Evolutionary conservation across 2,113 vertebrate species (phyloP).

Genomic region (Clinocottus analis): DNA sequence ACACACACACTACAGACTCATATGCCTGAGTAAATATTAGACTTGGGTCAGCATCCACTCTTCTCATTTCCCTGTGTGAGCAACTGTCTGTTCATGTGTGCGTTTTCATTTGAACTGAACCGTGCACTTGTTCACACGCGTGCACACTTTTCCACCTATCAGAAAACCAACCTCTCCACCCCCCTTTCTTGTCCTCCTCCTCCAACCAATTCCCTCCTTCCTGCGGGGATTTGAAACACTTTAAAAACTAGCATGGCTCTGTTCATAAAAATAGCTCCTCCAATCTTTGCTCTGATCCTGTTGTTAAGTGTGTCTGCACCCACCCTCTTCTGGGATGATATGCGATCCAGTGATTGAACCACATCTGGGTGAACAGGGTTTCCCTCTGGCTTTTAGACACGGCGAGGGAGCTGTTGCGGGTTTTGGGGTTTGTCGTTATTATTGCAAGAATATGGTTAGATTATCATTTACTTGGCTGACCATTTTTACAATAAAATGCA

Average conservation of each 20-base stretch:
- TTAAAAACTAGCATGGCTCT: constrained; percentile 30
- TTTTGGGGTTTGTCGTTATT: neutral
- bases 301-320: constrained; percentile 25
- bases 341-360: constrained; percentile 33
- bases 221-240: constrained; percentile 28
- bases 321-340: constrained; percentile 26
- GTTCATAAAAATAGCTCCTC: constrained; percentile 42
- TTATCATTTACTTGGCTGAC: constrained; percentile 1
- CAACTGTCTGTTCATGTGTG: constrained; percentile 40
- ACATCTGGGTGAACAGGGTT: constrained; percentile 23
- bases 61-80: constrained; percentile 42
- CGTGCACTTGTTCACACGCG: neutral
- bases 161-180: neutral
- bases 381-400: constrained; percentile 22
- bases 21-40: constrained; percentile 78
- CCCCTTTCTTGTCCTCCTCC: neutral
- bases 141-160: neutral
- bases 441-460: neutral
- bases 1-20: constrained; percentile 47
- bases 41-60: constrained; percentile 66
- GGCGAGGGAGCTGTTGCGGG: neutral
- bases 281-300: constrained; percentile 17
- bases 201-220: neutral
- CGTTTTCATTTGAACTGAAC: constrained; percentile 18
- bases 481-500: neutral